phyloP scores from a whole-genome alignment of 2,113 vertebrate species.

The Alectura lathami region DNA sequence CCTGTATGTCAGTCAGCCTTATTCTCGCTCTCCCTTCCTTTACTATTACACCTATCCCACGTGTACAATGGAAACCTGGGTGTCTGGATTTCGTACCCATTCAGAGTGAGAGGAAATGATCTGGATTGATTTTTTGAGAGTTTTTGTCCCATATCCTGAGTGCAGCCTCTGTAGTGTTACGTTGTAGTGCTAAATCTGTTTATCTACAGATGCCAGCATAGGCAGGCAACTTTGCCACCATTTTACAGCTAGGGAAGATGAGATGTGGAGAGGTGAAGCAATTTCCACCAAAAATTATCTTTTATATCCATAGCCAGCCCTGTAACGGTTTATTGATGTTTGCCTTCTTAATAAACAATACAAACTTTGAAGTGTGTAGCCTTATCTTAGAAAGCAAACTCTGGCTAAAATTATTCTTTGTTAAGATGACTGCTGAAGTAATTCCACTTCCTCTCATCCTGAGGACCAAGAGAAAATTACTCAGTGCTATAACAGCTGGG shows the following conservation, averaged over 20 bases:
- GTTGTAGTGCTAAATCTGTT: background rate
- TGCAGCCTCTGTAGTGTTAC: background rate
- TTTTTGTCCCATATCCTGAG: background rate
- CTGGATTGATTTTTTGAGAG: background rate
- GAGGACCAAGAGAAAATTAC: conserved; percentile 13
- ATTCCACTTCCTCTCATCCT: conserved; percentile 2
- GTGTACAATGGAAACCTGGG: background rate
- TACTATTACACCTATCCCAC: background rate
- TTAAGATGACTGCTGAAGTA: conserved; percentile 16
- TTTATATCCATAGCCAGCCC: background rate
- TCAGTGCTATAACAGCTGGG: background rate
- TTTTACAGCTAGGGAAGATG: conserved; percentile 20
- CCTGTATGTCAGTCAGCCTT: background rate
- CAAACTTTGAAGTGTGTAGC: background rate
- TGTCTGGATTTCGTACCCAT: background rate
- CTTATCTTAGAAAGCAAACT: conserved; percentile 40
- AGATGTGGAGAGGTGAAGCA: background rate
- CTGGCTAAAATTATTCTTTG: conserved; percentile 4
- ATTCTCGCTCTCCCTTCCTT: background rate
- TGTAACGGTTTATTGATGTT: conserved; percentile 20
- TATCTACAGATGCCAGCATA: background rate
- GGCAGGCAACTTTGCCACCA: background rate
- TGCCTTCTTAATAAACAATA: conserved; percentile 7
- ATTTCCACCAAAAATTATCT: background rate
- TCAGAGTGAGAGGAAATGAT: background rate